Conservation (phyloP, 2,888 invertebrate genomes). For the Eumacrocentrus americanus region DNA sequence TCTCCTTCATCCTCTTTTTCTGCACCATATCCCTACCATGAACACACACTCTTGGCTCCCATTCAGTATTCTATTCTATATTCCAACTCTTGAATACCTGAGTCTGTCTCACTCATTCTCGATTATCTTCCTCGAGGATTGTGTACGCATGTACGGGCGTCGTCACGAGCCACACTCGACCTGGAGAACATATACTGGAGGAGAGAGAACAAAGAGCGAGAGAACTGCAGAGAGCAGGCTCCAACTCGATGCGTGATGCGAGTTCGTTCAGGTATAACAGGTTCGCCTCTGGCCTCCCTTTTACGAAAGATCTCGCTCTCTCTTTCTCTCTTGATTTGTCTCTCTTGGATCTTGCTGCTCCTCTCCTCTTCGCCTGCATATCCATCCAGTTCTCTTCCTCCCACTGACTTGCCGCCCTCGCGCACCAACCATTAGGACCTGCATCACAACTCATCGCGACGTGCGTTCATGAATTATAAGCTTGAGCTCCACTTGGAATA, state of each 20-base stretch:
- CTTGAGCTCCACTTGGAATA: not conserved
- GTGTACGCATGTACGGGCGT: conserved; percentile 9
- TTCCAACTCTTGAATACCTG: conserved; percentile 31
- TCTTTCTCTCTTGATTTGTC: conserved; percentile 9
- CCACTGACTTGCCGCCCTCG: conserved; percentile 35
- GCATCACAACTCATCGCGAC: conserved; percentile 36
- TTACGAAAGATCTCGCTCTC: conserved; percentile 40
- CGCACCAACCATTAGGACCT: conserved; percentile 37
- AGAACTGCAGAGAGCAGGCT: conserved; percentile 31
- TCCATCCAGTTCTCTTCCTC: conserved; percentile 20
- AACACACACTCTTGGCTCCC: conserved; percentile 26
- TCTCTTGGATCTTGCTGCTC: conserved; percentile 19
- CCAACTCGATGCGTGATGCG: conserved; percentile 44
- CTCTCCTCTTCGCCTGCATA: conserved; percentile 8
- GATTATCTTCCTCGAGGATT: conserved; percentile 13
- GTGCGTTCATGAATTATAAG: conserved; percentile 10
- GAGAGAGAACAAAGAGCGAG: conserved; percentile 19
- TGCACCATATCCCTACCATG: conserved; percentile 6
- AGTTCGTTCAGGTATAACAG: conserved; percentile 56
- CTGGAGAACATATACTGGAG: conserved; percentile 30
- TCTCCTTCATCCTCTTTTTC: conserved; percentile 10
- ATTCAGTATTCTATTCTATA: conserved; percentile 37
- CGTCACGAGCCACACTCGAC: conserved; percentile 26
- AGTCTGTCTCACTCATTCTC: conserved; percentile 9
- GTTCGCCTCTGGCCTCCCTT: conserved; percentile 51